phyloP scores from a whole-genome alignment of 2,888 invertebrate species.

The Chalcis sispes region DNA sequence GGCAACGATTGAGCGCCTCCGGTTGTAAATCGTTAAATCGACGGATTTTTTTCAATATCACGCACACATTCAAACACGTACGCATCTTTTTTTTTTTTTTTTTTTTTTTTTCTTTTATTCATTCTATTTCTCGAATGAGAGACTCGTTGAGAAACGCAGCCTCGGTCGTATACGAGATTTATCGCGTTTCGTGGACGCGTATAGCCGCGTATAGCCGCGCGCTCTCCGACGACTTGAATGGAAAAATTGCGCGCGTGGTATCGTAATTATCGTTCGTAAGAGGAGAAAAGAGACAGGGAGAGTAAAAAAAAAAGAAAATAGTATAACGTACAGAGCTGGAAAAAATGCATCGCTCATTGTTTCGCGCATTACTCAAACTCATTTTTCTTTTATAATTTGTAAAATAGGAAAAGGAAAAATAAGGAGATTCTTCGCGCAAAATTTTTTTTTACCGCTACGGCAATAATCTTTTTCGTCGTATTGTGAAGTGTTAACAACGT shows the following conservation, averaged over 20 bases:
- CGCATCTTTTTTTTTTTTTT: not conserved
- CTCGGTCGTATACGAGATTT: constrained; percentile 17
- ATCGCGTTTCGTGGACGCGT: constrained; percentile 11
- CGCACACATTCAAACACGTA: too few relatives aligned
- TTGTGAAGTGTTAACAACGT: not conserved
- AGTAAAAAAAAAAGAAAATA: constrained; percentile 25
- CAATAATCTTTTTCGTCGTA: not conserved
- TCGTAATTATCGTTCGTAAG: not conserved
- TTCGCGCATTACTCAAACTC: constrained; percentile 17
- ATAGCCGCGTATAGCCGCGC: not conserved
- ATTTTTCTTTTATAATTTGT: too few relatives aligned
- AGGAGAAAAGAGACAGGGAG: too few relatives aligned
- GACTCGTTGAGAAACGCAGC: constrained; percentile 1
- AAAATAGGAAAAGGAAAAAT: too few relatives aligned
- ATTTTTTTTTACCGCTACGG: not conserved
- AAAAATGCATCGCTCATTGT: constrained; percentile 33
- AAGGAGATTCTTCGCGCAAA: not conserved
- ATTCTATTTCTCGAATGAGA: not conserved
- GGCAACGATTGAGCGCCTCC: not conserved
- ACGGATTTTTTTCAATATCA: not conserved
- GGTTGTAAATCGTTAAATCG: constrained; percentile 8
- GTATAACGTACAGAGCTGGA: constrained; percentile 5
- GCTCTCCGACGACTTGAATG: constrained; percentile 21
- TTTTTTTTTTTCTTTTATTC: not conserved
- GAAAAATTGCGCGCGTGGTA: constrained; percentile 26